Evolutionary conservation across 1,140 invertebrate species (phyloP), one percentile per base, ranked within the genome.

Genomic region (Microplitis mediator): DNA sequence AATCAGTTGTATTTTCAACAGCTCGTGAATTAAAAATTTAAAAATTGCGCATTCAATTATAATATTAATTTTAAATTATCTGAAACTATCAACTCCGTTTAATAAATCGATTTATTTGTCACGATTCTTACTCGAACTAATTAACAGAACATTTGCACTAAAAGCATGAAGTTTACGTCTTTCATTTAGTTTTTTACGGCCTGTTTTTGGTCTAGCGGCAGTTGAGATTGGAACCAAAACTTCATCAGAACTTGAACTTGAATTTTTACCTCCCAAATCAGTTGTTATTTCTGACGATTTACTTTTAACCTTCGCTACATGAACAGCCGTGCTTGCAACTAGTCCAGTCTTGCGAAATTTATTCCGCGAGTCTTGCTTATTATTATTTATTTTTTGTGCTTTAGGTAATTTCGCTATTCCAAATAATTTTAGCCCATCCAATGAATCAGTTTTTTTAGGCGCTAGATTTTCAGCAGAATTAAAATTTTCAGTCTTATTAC

Each of bases 321-420:
- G 86, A 60, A 89, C 84, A 6, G 88, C 89, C 16, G 89, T 74
- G 9, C 76, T 75, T 4, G 77, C 77, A n/a, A 79, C 80, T 75
- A 89, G 84, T n/a, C 89, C 89, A 71, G 88, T 84, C 77, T 91
- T 91, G 77, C 88, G 88, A 75, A 91, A 90, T 72, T 88, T 88
- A 74, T 81, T 85, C 70, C 85, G 88, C 52, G 83, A 73, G 4
- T 84, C 81, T 31, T 23, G 23, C 23, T 23, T 23, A 23, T 69
- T 23, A 23, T 69, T 71, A 11, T 80, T 83, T 76, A 83, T 86
- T 32, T 74, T 80, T 71, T 87, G 80, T 67, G 73, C 52, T 78
- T 86, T 79, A 77, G 84, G 75, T 72, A 75, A 68, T 73, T 79
- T 78, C 58, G 79, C 73, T 78, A 84, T 78, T 13, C 85, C 85